Evolutionary conservation across 2,113 vertebrate species (phyloP).

Genomic region (Eidolon helvum): DNA sequence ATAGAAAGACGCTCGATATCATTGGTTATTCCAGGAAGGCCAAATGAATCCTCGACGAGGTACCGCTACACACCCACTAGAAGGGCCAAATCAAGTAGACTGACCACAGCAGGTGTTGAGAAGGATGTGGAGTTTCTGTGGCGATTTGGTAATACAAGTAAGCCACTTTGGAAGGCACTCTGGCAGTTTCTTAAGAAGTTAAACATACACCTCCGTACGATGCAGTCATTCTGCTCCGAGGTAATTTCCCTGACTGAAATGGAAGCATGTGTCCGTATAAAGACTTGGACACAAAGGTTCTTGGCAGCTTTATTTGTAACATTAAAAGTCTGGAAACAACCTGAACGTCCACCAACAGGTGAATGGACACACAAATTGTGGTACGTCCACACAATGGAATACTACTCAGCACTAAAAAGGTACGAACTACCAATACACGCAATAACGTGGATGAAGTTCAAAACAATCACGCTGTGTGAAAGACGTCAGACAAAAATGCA

Average conservation of each 20-base stretch:
- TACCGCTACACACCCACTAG: rapidly evolving
- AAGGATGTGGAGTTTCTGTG: not conserved
- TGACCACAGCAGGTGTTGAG: not conserved
- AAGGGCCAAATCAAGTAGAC: not conserved
- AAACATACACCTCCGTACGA: not conserved
- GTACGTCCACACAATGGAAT: not conserved
- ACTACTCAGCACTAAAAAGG: not conserved
- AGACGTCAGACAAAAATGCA: not conserved
- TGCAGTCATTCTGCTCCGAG: not conserved
- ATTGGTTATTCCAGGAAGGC: not conserved
- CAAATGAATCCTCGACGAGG: not conserved
- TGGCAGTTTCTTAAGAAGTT: not conserved
- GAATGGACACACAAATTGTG: not conserved
- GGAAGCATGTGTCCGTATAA: not conserved
- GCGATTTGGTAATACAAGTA: not conserved
- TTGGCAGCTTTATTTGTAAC: not conserved
- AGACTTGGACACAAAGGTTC: not conserved
- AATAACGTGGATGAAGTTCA: not conserved
- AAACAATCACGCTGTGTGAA: not conserved
- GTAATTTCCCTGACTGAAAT: not conserved
- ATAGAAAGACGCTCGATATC: too few species aligned
- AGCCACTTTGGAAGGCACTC: too few species aligned
- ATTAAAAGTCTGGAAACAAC: not conserved
- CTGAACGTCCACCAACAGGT: not conserved
- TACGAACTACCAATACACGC: rapidly evolving